phyloP scores from a whole-genome alignment of 1,140 invertebrate genomes.

The Musca vetustissima region DNA sequence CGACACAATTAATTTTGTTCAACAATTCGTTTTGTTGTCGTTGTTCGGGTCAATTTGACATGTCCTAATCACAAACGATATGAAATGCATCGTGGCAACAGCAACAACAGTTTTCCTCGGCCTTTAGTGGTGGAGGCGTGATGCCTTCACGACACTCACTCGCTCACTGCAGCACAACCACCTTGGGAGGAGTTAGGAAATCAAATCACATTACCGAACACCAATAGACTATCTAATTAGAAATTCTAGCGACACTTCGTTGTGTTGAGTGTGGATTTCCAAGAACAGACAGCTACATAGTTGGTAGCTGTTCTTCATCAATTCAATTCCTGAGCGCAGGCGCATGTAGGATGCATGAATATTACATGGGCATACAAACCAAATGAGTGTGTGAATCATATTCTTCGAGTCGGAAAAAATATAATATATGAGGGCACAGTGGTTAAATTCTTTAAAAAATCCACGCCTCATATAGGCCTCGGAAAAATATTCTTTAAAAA shows the following conservation, averaged over 20 bases:
- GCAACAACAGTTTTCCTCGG: not conserved
- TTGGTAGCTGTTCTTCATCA: not conserved
- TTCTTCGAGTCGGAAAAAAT: too few relatives aligned
- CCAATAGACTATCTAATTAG: slow-evolving; percentile 19
- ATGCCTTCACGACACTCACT: not conserved
- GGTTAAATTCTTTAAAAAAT: too few relatives aligned
- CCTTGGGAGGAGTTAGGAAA: slow-evolving; percentile 17
- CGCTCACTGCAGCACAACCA: not conserved
- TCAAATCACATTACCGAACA: not conserved
- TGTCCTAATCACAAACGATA: slow-evolving; percentile 6
- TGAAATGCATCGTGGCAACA: slow-evolving; percentile 6
- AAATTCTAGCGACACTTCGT: not conserved
- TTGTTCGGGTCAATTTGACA: slow-evolving; percentile 7
- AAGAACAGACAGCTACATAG: not conserved
- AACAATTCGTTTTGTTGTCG: slow-evolving; percentile 1
- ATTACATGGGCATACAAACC: too few relatives aligned
- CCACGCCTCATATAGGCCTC: too few relatives aligned
- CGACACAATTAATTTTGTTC: slow-evolving; percentile 16
- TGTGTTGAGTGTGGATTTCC: too few relatives aligned
- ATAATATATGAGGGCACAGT: too few relatives aligned
- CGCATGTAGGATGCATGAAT: too few relatives aligned
- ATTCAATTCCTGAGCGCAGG: too few relatives aligned
- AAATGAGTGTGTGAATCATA: too few relatives aligned
- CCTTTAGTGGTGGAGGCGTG: not conserved
- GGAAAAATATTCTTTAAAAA: too few relatives aligned